A percentile compares a stretch with the other conserved stretches of the same genome.
phyloP scores from a whole-genome alignment of 2,888 invertebrate genomes.

The Lithophane socia region DNA sequence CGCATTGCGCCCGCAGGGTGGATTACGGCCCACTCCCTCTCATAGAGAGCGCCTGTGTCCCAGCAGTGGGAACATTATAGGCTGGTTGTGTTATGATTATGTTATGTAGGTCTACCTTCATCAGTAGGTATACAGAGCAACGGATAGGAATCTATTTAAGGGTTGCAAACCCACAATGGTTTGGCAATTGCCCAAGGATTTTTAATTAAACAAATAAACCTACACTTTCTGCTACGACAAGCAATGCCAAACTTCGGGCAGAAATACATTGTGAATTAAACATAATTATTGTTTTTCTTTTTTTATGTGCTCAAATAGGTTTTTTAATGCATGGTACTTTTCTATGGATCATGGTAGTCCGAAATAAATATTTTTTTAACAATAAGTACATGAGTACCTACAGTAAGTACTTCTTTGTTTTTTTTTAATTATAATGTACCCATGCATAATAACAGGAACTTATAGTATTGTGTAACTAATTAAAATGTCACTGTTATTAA shows the following conservation, averaged over 20 bases:
- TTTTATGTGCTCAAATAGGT: neutral
- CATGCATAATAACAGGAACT: neutral
- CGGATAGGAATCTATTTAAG: no score
- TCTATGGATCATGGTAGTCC: neutral
- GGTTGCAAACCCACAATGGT: neutral
- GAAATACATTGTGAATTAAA: no score
- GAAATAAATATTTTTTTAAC: neutral
- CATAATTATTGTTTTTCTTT: no score
- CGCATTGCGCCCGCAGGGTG: no score
- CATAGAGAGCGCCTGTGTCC: no score
- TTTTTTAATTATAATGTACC: no score
- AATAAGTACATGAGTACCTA: neutral
- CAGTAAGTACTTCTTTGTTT: no score
- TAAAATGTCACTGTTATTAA: slow-evolving; percentile 16
- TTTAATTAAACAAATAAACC: neutral
- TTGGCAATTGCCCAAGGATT: neutral
- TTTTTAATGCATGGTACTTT: neutral
- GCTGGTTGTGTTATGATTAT: no score
- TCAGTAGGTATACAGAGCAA: no score
- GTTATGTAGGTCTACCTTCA: neutral
- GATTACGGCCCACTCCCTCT: no score
- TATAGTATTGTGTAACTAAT: slow-evolving; percentile 13
- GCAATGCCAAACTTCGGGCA: no score
- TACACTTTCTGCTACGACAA: neutral
- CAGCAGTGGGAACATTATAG: no score